Percentiles rank a stretch among this genome's conserved stretches.
Evolutionary conservation across 2,888 invertebrate species (phyloP).

Genomic region (Teleogryllus oceanicus): DNA sequence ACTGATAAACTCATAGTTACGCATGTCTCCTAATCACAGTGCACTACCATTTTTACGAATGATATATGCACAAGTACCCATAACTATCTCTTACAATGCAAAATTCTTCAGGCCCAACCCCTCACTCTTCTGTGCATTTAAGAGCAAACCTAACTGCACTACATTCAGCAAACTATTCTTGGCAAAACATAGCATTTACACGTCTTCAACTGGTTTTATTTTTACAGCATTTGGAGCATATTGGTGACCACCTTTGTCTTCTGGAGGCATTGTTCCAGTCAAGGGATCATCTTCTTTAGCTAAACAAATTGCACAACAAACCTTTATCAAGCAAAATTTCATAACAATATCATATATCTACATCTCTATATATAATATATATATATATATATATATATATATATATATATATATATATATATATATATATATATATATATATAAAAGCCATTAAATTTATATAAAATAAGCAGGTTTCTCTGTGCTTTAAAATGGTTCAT

Average conservation of each 20-base stretch:
- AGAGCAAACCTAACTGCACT: neutral
- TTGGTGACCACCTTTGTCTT: constrained; percentile 33
- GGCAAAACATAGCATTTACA: constrained; percentile 22
- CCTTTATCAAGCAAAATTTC: too few relatives aligned
- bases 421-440: too few relatives aligned
- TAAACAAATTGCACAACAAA: constrained; percentile 29
- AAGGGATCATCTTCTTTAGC: constrained; percentile 43
- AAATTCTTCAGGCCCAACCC: neutral
- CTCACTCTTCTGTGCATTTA: neutral
- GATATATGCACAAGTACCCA: neutral
- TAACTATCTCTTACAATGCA: neutral
- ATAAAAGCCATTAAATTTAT: too few relatives aligned
- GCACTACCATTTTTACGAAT: neutral
- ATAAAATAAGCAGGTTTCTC: too few relatives aligned
- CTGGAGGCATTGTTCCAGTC: constrained; percentile 37
- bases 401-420: too few relatives aligned
- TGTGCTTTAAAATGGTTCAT: too few relatives aligned
- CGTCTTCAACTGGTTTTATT: constrained; percentile 37
- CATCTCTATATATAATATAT: too few relatives aligned
- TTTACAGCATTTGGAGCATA: constrained; percentile 36
- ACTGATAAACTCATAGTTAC: neutral
- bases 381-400: too few relatives aligned
- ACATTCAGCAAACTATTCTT: constrained; percentile 2
- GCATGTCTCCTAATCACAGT: neutral
- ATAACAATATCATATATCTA: too few relatives aligned